Evolutionary conservation across 2,888 invertebrate species (phyloP).

Genomic region (Nomada fucata): DNA sequence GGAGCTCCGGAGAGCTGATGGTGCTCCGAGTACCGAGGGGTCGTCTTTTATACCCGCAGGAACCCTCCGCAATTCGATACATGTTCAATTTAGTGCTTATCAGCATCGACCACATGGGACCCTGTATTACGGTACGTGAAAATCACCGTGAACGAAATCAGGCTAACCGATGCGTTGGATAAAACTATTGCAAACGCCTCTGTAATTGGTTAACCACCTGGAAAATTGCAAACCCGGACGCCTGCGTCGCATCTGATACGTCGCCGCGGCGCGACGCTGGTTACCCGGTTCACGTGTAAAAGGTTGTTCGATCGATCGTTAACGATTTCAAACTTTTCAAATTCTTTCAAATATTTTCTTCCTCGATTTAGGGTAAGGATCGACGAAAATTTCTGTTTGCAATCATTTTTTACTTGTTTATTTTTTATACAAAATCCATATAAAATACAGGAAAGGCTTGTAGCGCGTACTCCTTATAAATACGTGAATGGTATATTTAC

Average conservation of each 20-base stretch:
- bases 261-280: constrained; percentile 13
- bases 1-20: constrained; percentile 67
- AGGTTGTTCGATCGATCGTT: constrained; percentile 26
- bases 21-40: constrained; percentile 63
- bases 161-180: constrained; percentile 49
- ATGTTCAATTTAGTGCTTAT: constrained; percentile 81
- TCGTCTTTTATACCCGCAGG: constrained; percentile 76
- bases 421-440: constrained; percentile 73
- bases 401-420: constrained; percentile 46
- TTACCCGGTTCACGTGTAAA: constrained; percentile 39
- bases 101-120: constrained; percentile 82
- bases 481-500: constrained; percentile 68
- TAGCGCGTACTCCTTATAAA: constrained; percentile 66
- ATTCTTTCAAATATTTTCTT: too few relatives aligned
- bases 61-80: constrained; percentile 77
- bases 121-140: constrained; percentile 70
- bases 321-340: not conserved
- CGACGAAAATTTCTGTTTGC: constrained; percentile 16
- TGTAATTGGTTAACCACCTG: constrained; percentile 71
- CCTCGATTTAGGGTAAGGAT: not conserved
- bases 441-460: constrained; percentile 61
- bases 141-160: constrained; percentile 65
- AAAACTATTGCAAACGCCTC: constrained; percentile 73
- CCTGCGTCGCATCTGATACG: constrained; percentile 41
- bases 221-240: constrained; percentile 74